Conservation (phyloP, 2,888 invertebrate genomes). For the Apamea sordens region DNA sequence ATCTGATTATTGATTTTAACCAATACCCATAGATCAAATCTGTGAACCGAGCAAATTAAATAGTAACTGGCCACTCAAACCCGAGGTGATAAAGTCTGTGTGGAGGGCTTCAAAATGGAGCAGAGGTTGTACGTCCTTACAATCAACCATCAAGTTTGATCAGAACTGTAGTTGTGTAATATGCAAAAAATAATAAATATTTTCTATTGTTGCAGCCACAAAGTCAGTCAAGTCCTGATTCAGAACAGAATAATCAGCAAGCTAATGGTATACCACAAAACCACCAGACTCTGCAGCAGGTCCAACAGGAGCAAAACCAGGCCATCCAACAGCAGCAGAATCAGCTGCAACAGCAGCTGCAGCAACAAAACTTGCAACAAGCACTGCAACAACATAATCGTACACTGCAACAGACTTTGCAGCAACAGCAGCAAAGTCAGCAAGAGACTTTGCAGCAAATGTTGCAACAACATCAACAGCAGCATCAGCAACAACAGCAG, state of each 20-base stretch:
- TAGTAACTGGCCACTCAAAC: no score
- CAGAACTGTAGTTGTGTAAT: not conserved
- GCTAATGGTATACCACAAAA: conserved; percentile 86
- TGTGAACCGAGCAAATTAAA: not conserved
- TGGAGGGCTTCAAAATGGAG: no score
- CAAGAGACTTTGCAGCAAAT: conserved; percentile 72
- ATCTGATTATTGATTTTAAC: not conserved
- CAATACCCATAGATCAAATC: not conserved
- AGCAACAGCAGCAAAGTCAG: conserved; percentile 79
- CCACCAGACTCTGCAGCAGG: conserved; percentile 82
- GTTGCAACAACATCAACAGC: conserved; percentile 78
- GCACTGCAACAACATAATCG: conserved; percentile 79
- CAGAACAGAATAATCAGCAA: conserved; percentile 87
- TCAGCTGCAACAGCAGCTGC: conserved; percentile 84
- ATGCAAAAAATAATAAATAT: not conserved
- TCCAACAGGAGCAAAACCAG: conserved; percentile 82
- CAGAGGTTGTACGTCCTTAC: not conserved
- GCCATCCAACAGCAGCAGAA: conserved; percentile 79
- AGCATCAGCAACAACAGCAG: conserved; percentile 78
- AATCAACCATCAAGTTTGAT: not conserved
- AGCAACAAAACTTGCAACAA: conserved; percentile 82
- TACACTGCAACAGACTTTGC: conserved; percentile 75
- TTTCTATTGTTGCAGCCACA: conserved; percentile 85
- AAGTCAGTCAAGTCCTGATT: conserved; percentile 86
- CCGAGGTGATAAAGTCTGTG: not conserved